Evolutionary conservation across 2,113 vertebrate genomes (phyloP), one percentile per base, ranked within the genome.

Genomic region (Fregata magnificens): DNA sequence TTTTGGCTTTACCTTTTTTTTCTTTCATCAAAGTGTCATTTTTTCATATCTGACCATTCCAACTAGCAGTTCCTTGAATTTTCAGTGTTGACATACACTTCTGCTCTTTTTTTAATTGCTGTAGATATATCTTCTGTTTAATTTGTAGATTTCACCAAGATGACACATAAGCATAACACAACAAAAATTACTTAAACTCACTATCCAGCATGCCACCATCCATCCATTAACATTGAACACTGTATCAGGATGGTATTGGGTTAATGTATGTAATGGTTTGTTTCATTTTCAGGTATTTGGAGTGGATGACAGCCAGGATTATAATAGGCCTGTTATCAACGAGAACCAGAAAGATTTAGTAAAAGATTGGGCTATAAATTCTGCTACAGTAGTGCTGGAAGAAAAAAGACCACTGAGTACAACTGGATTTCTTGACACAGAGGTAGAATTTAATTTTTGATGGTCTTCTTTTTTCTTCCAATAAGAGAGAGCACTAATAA

Each of bases 211-310:
- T 93, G 96, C 62, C 72, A 82, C 79, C 82, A 96, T 94, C 95
- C 96, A 97, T 90, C 80, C 94, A 97, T 86, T 96, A 97, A 97
- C 95, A 96, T 53, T 85, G 47, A 94, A 92, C 81, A 45, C 56
- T 87, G 34, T 71, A 79, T 94, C 67, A 92, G 88, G 72, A 97
- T 97, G 92, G 88, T 88, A 96, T 96, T 96, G 95, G 89, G 94
- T 97, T 98, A 97, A 98, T 96, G 78, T 97, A 69, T 97, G 58
- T 97, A 97, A 98, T 97, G 96, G 66, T 98, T 97, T 97, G 96
- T 98, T 98, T 98, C 95, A 88, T 97, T 97, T 98, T 95, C 98
- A 99, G 99, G 99, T 99, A 91, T 99, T 99, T 98, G 99, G 99
- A 96, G 98, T 99, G 97, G 98, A 99, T 98, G 99, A 98, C 97